Conservation (phyloP, 2,113 vertebrate species). For the Cyanoderma ruficeps region DNA sequence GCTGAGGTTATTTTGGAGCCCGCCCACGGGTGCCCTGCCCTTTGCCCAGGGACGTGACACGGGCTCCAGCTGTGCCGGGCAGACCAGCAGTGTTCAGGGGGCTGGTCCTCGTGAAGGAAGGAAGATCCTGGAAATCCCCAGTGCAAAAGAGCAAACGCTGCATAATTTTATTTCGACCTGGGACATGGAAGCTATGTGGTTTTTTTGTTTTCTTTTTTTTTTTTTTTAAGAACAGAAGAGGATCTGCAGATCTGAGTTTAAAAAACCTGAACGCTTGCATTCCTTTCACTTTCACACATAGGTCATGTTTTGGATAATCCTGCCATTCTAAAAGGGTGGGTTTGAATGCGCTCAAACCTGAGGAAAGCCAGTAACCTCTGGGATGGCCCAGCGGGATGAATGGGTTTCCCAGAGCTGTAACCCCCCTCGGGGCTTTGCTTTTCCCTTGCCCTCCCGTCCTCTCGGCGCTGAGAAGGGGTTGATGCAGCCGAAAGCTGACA, state of each 20-base stretch:
- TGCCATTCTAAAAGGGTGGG: not conserved
- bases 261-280: not conserved
- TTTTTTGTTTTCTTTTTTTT: accelerated
- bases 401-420: not conserved
- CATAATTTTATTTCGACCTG: not conserved
- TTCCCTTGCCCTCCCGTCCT: not conserved
- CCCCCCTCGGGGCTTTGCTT: not conserved
- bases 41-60: not conserved
- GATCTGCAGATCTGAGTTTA: not conserved
- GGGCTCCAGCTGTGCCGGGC: not conserved
- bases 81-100: accelerated
- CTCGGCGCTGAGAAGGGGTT: not conserved
- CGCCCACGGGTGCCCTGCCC: not conserved
- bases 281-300: slow-evolving; percentile 28
- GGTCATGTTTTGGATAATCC: not conserved
- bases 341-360: not conserved
- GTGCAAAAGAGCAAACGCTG: not conserved
- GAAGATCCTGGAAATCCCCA: slow-evolving; percentile 5
- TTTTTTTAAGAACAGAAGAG: not conserved
- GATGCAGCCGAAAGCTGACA: not conserved
- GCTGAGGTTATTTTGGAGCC: not conserved
- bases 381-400: not conserved
- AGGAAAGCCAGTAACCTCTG: not conserved
- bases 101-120: accelerated
- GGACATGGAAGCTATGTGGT: not conserved